phyloP scores from a whole-genome alignment of 2,888 invertebrate genomes.

The Chydorus sphaericus region DNA sequence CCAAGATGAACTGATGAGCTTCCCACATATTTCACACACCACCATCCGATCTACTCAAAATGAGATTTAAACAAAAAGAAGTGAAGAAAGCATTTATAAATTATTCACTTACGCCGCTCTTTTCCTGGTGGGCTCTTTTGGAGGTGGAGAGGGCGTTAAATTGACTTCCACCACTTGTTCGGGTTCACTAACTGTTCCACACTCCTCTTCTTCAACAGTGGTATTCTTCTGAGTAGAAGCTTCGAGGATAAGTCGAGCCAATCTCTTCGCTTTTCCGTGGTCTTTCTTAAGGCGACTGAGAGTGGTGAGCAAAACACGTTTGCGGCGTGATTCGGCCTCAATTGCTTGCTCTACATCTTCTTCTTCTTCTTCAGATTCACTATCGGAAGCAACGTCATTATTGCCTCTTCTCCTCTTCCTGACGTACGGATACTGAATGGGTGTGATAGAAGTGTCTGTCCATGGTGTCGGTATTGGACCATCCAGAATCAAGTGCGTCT shows the following conservation, averaged over 20 bases:
- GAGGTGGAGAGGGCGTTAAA: no score
- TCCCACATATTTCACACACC: slow-evolving; percentile 8
- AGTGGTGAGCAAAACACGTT: slow-evolving; percentile 1
- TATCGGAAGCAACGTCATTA: not conserved
- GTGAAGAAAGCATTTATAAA: not conserved
- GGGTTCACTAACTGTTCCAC: no score
- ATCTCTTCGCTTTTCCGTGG: not conserved
- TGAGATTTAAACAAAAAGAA: not conserved
- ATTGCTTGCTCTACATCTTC: not conserved
- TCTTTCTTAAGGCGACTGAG: slow-evolving; percentile 1
- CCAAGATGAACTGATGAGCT: not conserved
- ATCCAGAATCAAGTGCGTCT: not conserved
- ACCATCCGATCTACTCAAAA: not conserved
- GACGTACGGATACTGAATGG: not conserved
- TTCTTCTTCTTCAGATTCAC: not conserved
- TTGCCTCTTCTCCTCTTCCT: no score
- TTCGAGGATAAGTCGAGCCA: not conserved
- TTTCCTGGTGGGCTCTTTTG: not conserved
- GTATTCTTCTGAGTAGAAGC: not conserved
- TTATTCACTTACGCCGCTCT: not conserved
- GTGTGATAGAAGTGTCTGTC: not conserved
- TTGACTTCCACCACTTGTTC: no score
- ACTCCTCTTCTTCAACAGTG: not conserved
- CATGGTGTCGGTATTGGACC: not conserved
- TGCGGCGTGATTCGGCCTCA: not conserved